Conservation (phyloP, 2,113 vertebrate species). For the Trichechus manatus region DNA sequence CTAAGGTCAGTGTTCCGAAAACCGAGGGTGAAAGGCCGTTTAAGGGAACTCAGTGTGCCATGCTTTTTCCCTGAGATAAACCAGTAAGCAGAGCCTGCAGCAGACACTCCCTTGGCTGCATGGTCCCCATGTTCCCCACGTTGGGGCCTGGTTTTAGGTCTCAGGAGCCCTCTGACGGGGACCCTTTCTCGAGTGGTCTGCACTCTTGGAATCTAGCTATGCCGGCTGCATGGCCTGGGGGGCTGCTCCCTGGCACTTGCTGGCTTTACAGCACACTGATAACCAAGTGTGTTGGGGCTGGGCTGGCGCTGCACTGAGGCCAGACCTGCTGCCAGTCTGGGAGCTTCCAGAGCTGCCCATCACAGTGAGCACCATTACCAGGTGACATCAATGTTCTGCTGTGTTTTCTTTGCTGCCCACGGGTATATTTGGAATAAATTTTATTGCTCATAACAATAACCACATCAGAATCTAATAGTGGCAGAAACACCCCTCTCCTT, state of each 20-base stretch:
- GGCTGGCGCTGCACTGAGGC: background rate
- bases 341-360: background rate
- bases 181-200: background rate
- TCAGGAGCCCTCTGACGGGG: background rate
- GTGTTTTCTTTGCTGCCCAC: background rate
- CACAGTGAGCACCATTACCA: background rate
- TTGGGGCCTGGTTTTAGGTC: background rate
- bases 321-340: background rate
- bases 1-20: background rate
- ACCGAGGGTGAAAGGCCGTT: background rate
- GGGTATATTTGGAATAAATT: background rate
- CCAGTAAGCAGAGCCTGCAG: background rate
- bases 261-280: background rate
- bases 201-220: background rate
- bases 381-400: accelerated
- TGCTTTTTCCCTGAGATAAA: background rate
- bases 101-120: background rate
- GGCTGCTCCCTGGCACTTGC: background rate
- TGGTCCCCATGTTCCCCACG: background rate
- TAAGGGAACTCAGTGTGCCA: background rate
- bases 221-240: background rate
- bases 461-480: background rate
- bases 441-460: background rate
- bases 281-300: background rate
- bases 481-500: background rate